Evolutionary conservation across 2,888 invertebrate species (phyloP).

Genomic region (Iselma pallidipennis): DNA sequence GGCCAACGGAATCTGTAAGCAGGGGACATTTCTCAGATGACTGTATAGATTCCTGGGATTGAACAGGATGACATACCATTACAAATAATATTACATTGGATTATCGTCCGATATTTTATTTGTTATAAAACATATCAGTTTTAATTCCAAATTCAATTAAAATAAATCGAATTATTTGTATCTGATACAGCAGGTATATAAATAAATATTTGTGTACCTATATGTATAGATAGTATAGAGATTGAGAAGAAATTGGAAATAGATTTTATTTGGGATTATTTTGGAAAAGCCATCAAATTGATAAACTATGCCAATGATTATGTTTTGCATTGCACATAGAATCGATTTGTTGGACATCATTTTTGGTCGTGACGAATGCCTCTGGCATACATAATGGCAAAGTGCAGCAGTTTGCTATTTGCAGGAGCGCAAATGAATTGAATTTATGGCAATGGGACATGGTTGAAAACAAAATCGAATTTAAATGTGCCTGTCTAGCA

Average conservation of each 20-base stretch:
- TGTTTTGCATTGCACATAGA: constrained; percentile 28
- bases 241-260: neutral
- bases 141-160: neutral
- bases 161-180: neutral
- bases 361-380: constrained; percentile 36
- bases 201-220: neutral
- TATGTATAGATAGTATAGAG: neutral
- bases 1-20: neutral
- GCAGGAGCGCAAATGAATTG: neutral
- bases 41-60: neutral
- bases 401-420: constrained; percentile 6
- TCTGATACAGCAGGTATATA: too few relatives aligned
- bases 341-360: constrained; percentile 42
- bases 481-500: neutral
- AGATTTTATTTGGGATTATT: neutral
- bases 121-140: too few relatives aligned
- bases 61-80: neutral
- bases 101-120: too few relatives aligned
- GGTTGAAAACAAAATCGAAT: constrained; percentile 16
- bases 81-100: constrained; percentile 1
- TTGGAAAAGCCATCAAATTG: constrained; percentile 28
- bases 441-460: constrained; percentile 15
- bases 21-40: neutral
- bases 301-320: constrained; percentile 40
- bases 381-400: constrained; percentile 25